Evolutionary conservation across 2,113 vertebrate species (phyloP).

Genomic region (Colius striatus): DNA sequence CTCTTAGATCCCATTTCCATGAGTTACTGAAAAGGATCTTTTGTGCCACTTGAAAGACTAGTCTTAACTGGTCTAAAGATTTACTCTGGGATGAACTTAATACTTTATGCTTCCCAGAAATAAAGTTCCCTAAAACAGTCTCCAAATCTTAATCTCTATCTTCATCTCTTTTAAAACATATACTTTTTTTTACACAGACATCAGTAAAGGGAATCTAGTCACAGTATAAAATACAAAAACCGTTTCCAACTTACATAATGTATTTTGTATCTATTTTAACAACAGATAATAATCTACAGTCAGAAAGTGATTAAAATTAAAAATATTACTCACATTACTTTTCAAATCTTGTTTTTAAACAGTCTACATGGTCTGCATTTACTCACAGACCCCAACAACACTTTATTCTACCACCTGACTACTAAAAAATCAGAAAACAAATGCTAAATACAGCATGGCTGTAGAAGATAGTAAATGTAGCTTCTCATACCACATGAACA

Average conservation of each 20-base stretch:
- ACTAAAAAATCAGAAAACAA: background rate
- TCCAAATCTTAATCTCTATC: background rate
- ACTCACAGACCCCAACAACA: background rate
- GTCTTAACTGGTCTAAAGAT: background rate
- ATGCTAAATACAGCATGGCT: background rate
- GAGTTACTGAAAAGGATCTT: constrained; percentile 19
- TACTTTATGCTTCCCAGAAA: background rate
- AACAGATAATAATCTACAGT: background rate
- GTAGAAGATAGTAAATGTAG: background rate
- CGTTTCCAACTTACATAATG: background rate
- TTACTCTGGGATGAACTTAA: background rate
- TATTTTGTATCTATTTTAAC: background rate
- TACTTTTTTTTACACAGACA: background rate
- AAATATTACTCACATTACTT: background rate
- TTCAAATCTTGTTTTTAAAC: background rate
- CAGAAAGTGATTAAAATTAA: background rate
- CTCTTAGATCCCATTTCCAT: background rate
- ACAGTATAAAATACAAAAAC: background rate
- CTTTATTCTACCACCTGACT: background rate
- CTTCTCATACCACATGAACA: background rate
- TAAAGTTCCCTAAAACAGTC: background rate
- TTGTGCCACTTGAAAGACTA: constrained; percentile 9
- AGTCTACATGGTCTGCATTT: background rate
- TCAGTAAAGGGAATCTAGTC: background rate
- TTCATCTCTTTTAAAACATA: background rate